These are phyloP conservation scores for Himalopsyche tibetana DNA, from an alignment of 2,888 invertebrate genomes.

Conservation along the genomic window DNA sequence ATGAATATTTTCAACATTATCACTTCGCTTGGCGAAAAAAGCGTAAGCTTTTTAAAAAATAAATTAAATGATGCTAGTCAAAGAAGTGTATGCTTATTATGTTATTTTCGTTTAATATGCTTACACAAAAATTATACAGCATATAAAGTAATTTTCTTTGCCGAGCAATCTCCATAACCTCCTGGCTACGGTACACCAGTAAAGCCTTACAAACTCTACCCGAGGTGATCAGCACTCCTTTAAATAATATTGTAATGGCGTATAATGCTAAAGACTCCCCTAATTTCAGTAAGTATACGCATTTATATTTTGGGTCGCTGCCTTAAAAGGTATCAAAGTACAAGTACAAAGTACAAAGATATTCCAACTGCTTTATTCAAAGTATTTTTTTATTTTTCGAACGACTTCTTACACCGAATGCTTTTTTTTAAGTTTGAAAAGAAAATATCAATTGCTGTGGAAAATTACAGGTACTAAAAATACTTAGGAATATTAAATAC, in stretches of 20 bases:
- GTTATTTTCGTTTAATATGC: background rate
- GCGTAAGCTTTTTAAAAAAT: too few relatives aligned
- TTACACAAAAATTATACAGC: background rate
- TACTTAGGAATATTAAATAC: background rate
- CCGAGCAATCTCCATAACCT: background rate
- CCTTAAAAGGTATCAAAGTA: background rate
- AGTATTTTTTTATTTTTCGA: background rate
- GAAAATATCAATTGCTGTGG: background rate
- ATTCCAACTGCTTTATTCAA: constrained; percentile 34
- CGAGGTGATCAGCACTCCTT: constrained; percentile 26
- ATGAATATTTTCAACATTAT: too few relatives aligned
- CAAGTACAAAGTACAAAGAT: background rate
- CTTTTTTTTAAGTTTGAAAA: background rate
- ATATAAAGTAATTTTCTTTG: constrained; percentile 19
- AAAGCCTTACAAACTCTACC: constrained; percentile 12
- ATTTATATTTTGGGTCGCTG: constrained; percentile 19
- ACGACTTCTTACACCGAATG: background rate
- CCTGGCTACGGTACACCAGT: background rate
- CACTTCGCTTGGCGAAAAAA: too few relatives aligned
- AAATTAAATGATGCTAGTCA: too few relatives aligned
- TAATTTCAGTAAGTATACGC: constrained; percentile 26
- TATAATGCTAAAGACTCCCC: constrained; percentile 14
- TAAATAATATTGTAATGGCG: constrained; percentile 13
- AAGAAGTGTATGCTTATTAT: background rate
- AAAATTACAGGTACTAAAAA: background rate